Percentiles rank a stretch among this genome's conserved stretches.
Evolutionary conservation across 2,113 vertebrate genomes (phyloP).

Genomic region (Triplophysa dalaica): DNA sequence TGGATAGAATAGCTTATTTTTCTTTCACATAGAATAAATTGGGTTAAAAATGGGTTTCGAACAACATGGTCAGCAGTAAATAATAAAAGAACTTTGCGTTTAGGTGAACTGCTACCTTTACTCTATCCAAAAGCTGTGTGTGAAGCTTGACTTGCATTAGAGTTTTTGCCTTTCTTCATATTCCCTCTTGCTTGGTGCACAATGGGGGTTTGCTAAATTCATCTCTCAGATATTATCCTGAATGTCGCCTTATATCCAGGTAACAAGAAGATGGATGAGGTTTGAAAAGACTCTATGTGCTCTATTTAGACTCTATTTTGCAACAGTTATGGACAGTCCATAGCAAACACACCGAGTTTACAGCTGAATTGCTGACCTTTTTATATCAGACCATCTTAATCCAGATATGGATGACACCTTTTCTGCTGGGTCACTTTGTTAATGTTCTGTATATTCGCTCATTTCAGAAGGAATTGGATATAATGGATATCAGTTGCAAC

Average conservation of each 20-base stretch:
- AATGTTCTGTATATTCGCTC: neutral
- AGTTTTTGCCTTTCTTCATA: neutral
- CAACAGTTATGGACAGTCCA: conserved; percentile 28
- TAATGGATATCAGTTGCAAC: conserved; percentile 14
- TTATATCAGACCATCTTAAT: conserved; percentile 28
- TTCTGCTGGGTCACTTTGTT: conserved; percentile 1
- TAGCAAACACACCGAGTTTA: neutral
- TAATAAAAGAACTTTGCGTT: too few species aligned
- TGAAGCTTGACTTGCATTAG: neutral
- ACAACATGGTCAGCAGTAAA: too few species aligned
- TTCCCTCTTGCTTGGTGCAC: neutral
- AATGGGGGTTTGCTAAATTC: neutral
- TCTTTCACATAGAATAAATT: too few species aligned
- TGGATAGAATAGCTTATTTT: too few species aligned
- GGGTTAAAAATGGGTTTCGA: too few species aligned
- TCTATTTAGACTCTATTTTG: too few species aligned
- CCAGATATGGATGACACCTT: neutral
- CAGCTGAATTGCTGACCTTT: conserved; percentile 1
- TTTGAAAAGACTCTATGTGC: conserved; percentile 17
- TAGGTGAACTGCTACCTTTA: neutral
- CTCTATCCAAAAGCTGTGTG: neutral
- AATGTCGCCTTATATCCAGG: conserved; percentile 19
- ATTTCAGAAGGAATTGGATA: conserved; percentile 1
- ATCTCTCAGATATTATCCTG: conserved; percentile 8
- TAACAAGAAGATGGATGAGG: conserved; percentile 37